phyloP scores from a whole-genome alignment of 2,113 vertebrate genomes.

The Psittacula cyanocephala region DNA sequence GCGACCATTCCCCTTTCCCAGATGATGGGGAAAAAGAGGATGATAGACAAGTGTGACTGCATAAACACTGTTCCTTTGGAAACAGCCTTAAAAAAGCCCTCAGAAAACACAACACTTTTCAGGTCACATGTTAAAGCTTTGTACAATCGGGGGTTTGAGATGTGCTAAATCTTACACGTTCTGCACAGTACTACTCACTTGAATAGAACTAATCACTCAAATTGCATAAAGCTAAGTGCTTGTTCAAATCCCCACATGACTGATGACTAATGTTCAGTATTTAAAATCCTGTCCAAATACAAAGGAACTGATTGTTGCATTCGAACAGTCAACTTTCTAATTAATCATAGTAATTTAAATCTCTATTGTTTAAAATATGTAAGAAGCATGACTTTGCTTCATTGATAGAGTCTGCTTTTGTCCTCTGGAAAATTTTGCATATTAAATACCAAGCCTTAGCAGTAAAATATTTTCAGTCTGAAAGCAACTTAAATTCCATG shows the following conservation, averaged over 20 bases:
- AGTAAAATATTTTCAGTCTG: background rate
- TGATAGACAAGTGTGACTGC: background rate
- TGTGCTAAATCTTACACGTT: conserved; percentile 3
- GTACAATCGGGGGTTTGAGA: conserved; percentile 44
- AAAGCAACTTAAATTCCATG: background rate
- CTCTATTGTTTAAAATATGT: background rate
- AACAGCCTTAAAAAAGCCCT: background rate
- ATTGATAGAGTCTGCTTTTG: background rate
- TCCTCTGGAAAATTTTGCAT: background rate
- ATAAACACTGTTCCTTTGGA: conserved; percentile 7
- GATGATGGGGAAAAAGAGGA: background rate
- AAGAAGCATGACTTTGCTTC: background rate
- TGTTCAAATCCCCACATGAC: conserved; percentile 67
- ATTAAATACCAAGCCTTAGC: background rate
- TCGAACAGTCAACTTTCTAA: conserved; percentile 1
- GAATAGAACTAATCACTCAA: conserved; percentile 54
- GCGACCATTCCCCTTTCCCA: background rate
- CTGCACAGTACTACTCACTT: conserved; percentile 34
- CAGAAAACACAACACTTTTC: background rate
- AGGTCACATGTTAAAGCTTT: conserved; percentile 22
- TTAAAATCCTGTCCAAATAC: conserved; percentile 34
- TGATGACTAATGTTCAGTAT: conserved; percentile 50
- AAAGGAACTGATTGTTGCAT: conserved; percentile 45
- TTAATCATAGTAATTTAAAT: background rate
- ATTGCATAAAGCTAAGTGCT: conserved; percentile 56